Base-by-base conservation (phyloP, 2,888 invertebrate genomes). In the Watsonalla binaria region DNA sequence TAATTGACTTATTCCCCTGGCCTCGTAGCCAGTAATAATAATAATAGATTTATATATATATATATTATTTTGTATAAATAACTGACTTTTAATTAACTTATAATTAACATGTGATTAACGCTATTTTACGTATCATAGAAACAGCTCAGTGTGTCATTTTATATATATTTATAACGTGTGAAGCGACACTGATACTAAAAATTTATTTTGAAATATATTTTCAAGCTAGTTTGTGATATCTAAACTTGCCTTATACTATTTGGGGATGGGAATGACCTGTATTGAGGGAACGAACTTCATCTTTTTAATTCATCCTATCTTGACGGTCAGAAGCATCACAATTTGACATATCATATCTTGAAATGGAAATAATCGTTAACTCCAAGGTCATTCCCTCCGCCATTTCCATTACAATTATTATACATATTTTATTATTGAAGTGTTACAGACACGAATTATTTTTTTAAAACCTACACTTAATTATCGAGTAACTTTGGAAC, bases 111-210 rank as follows among this genome's bases (percentile, higher is more conserved):
- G 87, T 87, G 84, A 79, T 77, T 86, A 79, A 79, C 86, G 86
- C 86, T 87, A 86, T 83, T 74, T 88, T 89, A 90, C 89, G 90
- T 90, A 89, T 89, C 74, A 78, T 74, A 80, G 80, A 88, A 24
- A 88, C 82, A 86, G 86, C 85, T 85, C 86, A 78, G 86, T 89
- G 86, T 83, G 74, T 73, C 70, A 65, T 76, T 76, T 37, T 37
- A 37, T 37, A 37, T 37, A 74, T 74, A 69, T 76, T 42, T 11
- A 42, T 42, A 11, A 72, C 74, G 78, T 83, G 81, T 81, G 76
- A 90, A 90, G 90, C 89, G 72, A 90, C 90, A 89, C 85, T 80
- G 87, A 89, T 80, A 72, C 83, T 86, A 86, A 84, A 78, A 82
- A 78, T 81, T 49, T 49, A 37, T 37, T 49, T 48, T 83, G 81